phyloP scores from a whole-genome alignment of 2,888 invertebrate genomes.

The Macaria liturata region DNA sequence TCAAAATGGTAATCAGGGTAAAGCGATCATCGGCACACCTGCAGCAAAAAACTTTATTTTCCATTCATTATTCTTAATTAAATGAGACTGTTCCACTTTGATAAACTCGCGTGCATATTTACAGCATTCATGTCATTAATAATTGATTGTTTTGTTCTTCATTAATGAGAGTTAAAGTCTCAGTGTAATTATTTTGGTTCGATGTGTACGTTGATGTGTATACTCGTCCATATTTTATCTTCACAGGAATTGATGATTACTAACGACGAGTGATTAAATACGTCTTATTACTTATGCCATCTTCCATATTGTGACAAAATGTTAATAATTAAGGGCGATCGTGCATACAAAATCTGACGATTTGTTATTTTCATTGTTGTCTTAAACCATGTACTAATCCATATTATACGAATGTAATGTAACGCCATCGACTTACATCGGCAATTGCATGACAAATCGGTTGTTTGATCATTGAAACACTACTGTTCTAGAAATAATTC shows the following conservation, averaged over 20 bases:
- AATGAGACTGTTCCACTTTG: slow-evolving; percentile 4
- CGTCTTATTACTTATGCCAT: slow-evolving; percentile 54
- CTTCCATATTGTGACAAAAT: slow-evolving; percentile 81
- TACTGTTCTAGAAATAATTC: too few species aligned
- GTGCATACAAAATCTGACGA: too few species aligned
- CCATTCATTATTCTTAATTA: background rate
- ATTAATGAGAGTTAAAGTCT: too few species aligned
- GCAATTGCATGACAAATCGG: too few species aligned
- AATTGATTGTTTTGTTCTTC: background rate
- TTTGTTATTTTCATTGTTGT: too few species aligned
- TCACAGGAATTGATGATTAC: slow-evolving; percentile 78
- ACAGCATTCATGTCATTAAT: background rate
- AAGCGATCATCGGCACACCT: slow-evolving; percentile 45
- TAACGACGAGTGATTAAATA: slow-evolving; percentile 61
- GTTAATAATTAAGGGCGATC: slow-evolving; percentile 43
- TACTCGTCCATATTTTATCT: slow-evolving; percentile 76
- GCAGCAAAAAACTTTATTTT: slow-evolving; percentile 25
- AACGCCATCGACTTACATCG: too few species aligned
- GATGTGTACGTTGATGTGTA: slow-evolving; percentile 7
- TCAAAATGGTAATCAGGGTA: slow-evolving; percentile 76
- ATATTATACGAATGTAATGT: too few species aligned
- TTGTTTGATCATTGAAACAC: too few species aligned
- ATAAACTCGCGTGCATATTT: slow-evolving; percentile 2
- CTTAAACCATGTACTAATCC: too few species aligned
- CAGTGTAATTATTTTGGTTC: background rate